Base-by-base conservation (phyloP, 2,797 vertebrate genomes). In the Dipus sagitta region DNA sequence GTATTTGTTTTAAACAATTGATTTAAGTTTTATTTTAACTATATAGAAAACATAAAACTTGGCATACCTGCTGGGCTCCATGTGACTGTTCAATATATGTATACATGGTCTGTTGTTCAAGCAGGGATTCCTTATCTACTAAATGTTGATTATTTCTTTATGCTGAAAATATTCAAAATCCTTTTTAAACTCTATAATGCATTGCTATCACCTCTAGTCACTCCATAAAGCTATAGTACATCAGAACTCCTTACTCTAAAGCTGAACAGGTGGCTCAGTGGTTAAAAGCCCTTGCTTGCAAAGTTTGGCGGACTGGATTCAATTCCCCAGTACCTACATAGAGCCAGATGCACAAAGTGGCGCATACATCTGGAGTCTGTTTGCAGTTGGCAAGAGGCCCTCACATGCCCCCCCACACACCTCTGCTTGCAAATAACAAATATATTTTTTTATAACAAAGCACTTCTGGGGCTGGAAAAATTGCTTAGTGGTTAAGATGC, bases 31-130 rank as follows among this genome's bases (percentile, higher is more conserved):
- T 54, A 86, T n/a, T 74, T 74, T 92, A 80, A 64, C 18, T 32
- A 32, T 52, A 80, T 58, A 74, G 23, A 32, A 92, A 92, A 52
- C 65, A 91, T 74, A 68, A 76, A 82, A 65, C n/a, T 38, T 20
- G 38, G 38, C 17, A 9, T 92, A 20, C 74, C n/a, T 81, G 15
- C 65, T 70, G n/a, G 14, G 26, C 21, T 80, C 54, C 75, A 86
- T 60, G n/a, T 47, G 38, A 74, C 65, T 54, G 38, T 38, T 80
- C 38, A 60, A 62, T 32, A 30, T 9, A 10, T 71, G 21, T 68
- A 47, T 60, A 21, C 6, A 70, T 28, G 26, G 68, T 52, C 4
- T 12, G 52, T 75, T 17, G 14, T 54, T 67, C 64, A 87, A 78
- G 47, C 58, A 71, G 64, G 18, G 9, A 24, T 79, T 52, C 79